Conservation (phyloP, 2,888 invertebrate genomes). For the Oeneis ivallda region DNA sequence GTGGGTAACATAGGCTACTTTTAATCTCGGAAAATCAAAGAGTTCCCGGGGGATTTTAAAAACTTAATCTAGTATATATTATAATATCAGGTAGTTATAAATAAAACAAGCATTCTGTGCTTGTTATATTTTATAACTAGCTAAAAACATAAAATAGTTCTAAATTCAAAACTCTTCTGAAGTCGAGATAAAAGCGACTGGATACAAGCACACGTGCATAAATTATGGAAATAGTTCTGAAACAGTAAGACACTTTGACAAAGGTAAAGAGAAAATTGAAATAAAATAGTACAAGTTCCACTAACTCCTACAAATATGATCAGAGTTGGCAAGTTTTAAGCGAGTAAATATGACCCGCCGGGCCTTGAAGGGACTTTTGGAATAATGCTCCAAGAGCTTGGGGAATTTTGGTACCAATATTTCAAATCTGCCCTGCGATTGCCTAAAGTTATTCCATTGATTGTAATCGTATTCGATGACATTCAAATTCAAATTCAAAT, state of each 20-base stretch:
- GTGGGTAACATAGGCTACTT: too few species aligned
- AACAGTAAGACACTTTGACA: neutral
- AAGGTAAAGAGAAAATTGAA: slow-evolving; percentile 7
- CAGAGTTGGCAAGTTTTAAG: slow-evolving; percentile 29
- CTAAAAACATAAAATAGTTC: too few species aligned
- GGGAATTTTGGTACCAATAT: neutral
- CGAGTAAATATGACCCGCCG: slow-evolving; percentile 21
- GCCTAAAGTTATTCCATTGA: too few species aligned
- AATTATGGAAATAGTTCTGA: slow-evolving; percentile 2
- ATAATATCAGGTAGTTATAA: too few species aligned
- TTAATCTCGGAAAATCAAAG: too few species aligned
- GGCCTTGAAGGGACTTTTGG: slow-evolving; percentile 16
- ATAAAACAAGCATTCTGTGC: too few species aligned
- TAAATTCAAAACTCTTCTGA: neutral
- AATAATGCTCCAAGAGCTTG: slow-evolving; percentile 11
- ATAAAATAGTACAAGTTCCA: slow-evolving; percentile 6
- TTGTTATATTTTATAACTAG: too few species aligned
- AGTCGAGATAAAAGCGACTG: neutral
- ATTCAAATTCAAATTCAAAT: too few species aligned
- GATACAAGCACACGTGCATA: neutral
- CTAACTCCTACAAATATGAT: slow-evolving; percentile 24
- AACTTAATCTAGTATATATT: too few species aligned
- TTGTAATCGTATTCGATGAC: too few species aligned
- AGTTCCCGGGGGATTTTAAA: too few species aligned
- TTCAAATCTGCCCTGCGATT: too few species aligned